A percentile compares a stretch with the other conserved stretches of the same genome.
Evolutionary conservation across 2,797 vertebrate species (phyloP).

Genomic region (Sebastes hopkinsi): DNA sequence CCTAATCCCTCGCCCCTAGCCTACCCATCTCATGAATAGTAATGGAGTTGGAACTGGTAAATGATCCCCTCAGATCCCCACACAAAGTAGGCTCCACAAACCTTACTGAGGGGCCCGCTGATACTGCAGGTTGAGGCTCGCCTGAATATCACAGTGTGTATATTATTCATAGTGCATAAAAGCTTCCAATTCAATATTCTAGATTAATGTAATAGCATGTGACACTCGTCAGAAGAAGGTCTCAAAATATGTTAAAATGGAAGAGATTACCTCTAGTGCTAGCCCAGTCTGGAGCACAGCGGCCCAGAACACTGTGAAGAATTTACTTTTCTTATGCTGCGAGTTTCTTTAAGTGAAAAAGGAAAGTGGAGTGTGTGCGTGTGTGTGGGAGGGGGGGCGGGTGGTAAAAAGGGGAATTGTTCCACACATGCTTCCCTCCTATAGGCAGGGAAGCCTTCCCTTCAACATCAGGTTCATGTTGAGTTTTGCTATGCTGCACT

Average conservation of each 20-base stretch:
- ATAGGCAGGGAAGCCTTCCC: constrained; percentile 62
- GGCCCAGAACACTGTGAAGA: constrained; percentile 54
- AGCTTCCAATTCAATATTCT: constrained; percentile 75
- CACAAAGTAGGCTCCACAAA: constrained; percentile 73
- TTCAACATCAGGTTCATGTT: constrained; percentile 86
- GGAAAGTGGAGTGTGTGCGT: constrained; percentile 27
- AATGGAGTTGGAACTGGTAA: constrained; percentile 82
- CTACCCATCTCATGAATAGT: constrained; percentile 87
- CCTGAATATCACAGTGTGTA: constrained; percentile 69
- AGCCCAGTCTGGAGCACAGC: constrained; percentile 38
- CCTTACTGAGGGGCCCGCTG: constrained; percentile 64
- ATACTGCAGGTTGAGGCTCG: constrained; percentile 68
- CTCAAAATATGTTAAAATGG: constrained; percentile 71
- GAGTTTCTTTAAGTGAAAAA: constrained; percentile 63
- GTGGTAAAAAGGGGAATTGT: constrained; percentile 57
- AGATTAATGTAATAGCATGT: constrained; percentile 78
- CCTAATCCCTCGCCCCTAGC: constrained; percentile 83
- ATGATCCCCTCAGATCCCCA: constrained; percentile 78
- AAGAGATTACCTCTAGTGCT: constrained; percentile 64
- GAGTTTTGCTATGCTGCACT: constrained; percentile 80
- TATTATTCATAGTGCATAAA: constrained; percentile 74
- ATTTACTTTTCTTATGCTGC: constrained; percentile 59
- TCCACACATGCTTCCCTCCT: constrained; percentile 77
- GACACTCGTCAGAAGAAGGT: constrained; percentile 71
- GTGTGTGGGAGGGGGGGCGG: constrained; percentile 1